Evolutionary conservation across 2,888 invertebrate species (phyloP).

Genomic region (Dryadula phaetusa): DNA sequence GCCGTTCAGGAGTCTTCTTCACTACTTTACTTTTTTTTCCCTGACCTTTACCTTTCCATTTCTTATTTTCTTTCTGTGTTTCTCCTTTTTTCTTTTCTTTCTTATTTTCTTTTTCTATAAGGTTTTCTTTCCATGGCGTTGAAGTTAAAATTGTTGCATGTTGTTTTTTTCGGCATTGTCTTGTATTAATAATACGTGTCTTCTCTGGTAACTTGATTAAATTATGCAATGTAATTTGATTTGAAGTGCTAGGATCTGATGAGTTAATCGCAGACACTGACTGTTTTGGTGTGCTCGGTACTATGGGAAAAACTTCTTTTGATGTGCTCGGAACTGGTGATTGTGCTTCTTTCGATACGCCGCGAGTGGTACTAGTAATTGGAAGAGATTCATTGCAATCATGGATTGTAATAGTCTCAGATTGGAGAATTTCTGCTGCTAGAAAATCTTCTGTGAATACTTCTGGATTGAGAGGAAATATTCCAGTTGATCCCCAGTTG

Average conservation of each 20-base stretch:
- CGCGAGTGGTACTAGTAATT: slow-evolving; percentile 47
- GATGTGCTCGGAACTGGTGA: slow-evolving; percentile 46
- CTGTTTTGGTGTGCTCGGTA: slow-evolving; percentile 38
- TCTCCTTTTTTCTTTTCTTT: slow-evolving; percentile 44
- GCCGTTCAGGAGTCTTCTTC: slow-evolving; percentile 46
- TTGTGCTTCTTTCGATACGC: slow-evolving; percentile 50
- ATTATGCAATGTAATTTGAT: slow-evolving; percentile 44
- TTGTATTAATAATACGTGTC: slow-evolving; percentile 46
- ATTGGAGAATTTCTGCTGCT: slow-evolving; percentile 42
- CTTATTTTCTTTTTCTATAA: slow-evolving; percentile 51
- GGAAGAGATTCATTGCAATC: slow-evolving; percentile 39
- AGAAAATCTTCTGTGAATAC: slow-evolving; percentile 50
- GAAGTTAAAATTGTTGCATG: slow-evolving; percentile 53
- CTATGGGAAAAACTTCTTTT: slow-evolving; percentile 43
- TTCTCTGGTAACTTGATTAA: slow-evolving; percentile 48
- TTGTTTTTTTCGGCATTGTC: slow-evolving; percentile 51
- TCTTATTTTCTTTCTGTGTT: slow-evolving; percentile 43
- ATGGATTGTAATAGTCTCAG: slow-evolving; percentile 27
- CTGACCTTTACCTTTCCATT: slow-evolving; percentile 43
- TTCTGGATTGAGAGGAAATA: slow-evolving; percentile 52
- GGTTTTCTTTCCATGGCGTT: slow-evolving; percentile 51
- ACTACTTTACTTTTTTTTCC: slow-evolving; percentile 46
- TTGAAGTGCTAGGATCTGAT: slow-evolving; percentile 39
- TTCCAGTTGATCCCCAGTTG: slow-evolving; percentile 53
- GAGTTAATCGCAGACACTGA: slow-evolving; percentile 18